Conservation (phyloP, 2,797 vertebrate genomes). For the Sylvia borin region DNA sequence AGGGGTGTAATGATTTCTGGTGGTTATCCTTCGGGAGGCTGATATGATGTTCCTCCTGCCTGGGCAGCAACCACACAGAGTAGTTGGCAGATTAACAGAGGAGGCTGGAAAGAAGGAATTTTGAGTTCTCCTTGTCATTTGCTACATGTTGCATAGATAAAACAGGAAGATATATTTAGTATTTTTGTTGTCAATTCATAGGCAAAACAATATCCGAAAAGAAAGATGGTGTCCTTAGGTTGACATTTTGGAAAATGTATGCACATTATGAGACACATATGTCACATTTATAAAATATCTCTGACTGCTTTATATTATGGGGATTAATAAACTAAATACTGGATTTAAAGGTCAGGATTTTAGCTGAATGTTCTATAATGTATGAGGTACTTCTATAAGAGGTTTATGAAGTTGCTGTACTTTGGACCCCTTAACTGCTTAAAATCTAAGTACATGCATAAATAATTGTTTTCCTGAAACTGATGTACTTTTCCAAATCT, state of each 20-base stretch:
- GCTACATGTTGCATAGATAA: background rate
- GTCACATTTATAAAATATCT: background rate
- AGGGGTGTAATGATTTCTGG: background rate
- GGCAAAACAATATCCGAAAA: background rate
- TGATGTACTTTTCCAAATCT: background rate
- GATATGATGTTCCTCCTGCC: rapidly evolving
- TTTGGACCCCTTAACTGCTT: background rate
- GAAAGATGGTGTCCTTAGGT: background rate
- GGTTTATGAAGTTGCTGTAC: background rate
- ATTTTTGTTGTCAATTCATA: background rate
- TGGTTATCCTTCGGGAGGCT: background rate
- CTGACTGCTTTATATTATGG: background rate
- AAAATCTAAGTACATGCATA: background rate
- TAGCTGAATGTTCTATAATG: background rate
- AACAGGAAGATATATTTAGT: background rate
- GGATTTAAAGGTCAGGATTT: background rate
- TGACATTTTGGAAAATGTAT: background rate
- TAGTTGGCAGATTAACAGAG: rapidly evolving
- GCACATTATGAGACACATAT: background rate
- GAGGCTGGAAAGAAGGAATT: background rate
- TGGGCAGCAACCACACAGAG: background rate
- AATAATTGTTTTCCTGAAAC: background rate
- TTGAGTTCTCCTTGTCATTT: background rate
- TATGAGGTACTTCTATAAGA: background rate
- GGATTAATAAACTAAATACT: background rate